These are phyloP conservation scores for Lepidocyrtinus sp. DNA, from an alignment of 2,888 invertebrate genomes.

Conservation along the genomic window DNA sequence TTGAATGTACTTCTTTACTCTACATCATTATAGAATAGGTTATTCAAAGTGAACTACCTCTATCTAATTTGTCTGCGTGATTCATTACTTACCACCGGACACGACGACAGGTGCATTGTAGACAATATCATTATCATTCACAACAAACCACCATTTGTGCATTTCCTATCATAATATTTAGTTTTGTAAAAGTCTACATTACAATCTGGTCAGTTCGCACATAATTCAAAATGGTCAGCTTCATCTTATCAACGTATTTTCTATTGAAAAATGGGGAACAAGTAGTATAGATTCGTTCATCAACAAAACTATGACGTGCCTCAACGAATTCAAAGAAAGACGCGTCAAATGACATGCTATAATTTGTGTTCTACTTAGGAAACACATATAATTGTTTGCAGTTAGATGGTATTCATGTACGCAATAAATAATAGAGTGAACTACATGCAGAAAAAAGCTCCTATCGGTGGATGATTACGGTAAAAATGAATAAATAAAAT, in stretches of 20 bases:
- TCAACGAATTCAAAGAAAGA: too few species aligned
- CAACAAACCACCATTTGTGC: too few species aligned
- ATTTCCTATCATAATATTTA: constrained; percentile 24
- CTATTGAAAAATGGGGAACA: constrained; percentile 26
- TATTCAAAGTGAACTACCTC: not conserved
- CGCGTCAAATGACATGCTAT: constrained; percentile 35
- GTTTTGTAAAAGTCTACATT: constrained; percentile 1
- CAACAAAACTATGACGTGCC: constrained; percentile 39
- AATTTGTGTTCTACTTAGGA: constrained; percentile 45
- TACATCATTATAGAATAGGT: not conserved
- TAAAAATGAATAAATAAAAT: not conserved
- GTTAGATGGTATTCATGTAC: not conserved
- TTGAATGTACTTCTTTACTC: not conserved
- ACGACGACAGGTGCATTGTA: constrained; percentile 21
- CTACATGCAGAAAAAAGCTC: constrained; percentile 1
- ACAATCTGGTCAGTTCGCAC: not conserved
- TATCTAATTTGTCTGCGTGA: constrained; percentile 18
- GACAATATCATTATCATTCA: constrained; percentile 29
- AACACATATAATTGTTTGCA: not conserved
- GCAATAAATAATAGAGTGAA: not conserved
- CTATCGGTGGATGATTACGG: constrained; percentile 7
- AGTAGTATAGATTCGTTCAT: constrained; percentile 25
- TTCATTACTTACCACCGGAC: constrained; percentile 11
- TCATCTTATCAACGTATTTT: constrained; percentile 16
- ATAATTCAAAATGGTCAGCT: constrained; percentile 28